Evolutionary conservation across 2,888 invertebrate genomes (phyloP).

Genomic region (Gastrophysa polygoni): DNA sequence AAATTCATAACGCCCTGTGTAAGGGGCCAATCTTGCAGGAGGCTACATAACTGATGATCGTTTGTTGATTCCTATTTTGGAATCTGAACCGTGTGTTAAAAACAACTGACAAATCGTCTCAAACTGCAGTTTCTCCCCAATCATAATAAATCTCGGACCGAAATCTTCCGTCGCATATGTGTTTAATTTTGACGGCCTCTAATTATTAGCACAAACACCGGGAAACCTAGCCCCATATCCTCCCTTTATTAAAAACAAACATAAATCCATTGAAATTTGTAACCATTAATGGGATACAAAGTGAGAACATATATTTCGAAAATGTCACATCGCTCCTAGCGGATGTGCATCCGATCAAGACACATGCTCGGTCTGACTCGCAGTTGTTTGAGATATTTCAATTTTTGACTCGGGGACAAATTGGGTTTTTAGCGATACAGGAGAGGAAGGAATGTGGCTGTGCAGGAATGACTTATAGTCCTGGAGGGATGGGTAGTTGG

Average conservation of each 20-base stretch:
- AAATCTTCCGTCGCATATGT: constrained; percentile 35
- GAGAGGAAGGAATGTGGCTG: not conserved
- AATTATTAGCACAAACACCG: constrained; percentile 19
- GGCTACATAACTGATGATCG: no score
- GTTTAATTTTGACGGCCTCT: constrained; percentile 35
- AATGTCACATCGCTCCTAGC: constrained; percentile 45
- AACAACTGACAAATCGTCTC: not conserved
- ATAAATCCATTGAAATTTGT: constrained; percentile 52
- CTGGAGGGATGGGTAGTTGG: not conserved
- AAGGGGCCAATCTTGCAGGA: no score
- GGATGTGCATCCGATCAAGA: constrained; percentile 50
- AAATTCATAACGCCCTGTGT: no score
- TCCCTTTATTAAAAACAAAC: constrained; percentile 46
- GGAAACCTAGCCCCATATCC: constrained; percentile 30
- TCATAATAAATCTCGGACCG: constrained; percentile 29
- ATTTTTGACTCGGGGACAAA: constrained; percentile 47
- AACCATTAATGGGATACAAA: constrained; percentile 56
- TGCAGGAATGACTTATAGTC: not conserved
- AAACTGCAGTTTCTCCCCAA: not conserved
- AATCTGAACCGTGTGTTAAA: no score
- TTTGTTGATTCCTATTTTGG: no score
- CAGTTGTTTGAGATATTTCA: constrained; percentile 54
- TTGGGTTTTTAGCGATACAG: constrained; percentile 29
- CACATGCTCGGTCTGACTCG: constrained; percentile 42
- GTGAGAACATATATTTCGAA: constrained; percentile 53